Base-by-base conservation (phyloP, 1,140 invertebrate species). In the Lepidostoma basale region DNA sequence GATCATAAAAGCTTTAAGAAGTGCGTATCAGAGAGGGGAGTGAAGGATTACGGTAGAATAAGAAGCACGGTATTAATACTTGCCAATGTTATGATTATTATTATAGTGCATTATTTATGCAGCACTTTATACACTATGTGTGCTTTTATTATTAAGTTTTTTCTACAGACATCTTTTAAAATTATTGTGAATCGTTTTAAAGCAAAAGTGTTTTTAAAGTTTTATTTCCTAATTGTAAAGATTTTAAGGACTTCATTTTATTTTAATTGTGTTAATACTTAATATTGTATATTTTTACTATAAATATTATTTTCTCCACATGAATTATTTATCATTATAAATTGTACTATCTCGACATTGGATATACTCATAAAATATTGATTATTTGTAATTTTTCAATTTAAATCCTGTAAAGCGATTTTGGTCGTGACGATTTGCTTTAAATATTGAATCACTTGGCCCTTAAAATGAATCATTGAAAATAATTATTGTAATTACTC, bases 1-100 rank as follows among this genome's bases (percentile, higher is more conserved):
- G 67, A 73, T 67, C 66, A 69, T 67, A 64, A 73, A 73, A 73
- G 71, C 71, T 73, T 73, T 73, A 73, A 73, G 56, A 73, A 60
- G 63, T 73, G 67, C 71, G 71, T 73, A 73, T 73, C 71, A 73
- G 54, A 36, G 54, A 33, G 33, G 49, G 36, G 47, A 62, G 64
- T 59, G 54, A 60, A 20, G 44, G 45, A 40, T 69, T 67, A 36
- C 54, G 40, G n/a, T 40, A 49, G 56, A 62, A 60, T 67, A 63
- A 69, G 52, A 67, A 73, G 64, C 58, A 68, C 67, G 70, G 71
- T 73, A 69, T 73, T 73, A 73, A 69, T 49, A 69, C 71, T 73
- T 73, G 71, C 71, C 71, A 73, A 73, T 73, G 71, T 73, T 72
- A 68, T 63, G 59, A 63, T 68, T 45, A 72, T 68, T 59, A 52